These are phyloP conservation scores for Caenorhabditis sp. DNA, from an alignment of 2,888 invertebrate genomes.

Conservation along the genomic window DNA sequence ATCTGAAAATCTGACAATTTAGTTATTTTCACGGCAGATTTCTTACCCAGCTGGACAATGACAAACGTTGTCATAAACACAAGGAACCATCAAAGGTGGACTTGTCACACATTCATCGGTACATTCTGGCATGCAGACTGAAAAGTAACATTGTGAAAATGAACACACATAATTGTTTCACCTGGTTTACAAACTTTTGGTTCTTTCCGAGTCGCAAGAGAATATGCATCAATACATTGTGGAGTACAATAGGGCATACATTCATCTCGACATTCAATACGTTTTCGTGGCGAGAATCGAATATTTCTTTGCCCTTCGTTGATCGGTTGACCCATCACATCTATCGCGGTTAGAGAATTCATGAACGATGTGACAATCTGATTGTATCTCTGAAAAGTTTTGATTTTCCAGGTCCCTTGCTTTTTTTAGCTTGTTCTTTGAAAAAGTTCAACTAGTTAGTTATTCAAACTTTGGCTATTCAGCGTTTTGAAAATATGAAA, in stretches of 20 bases:
- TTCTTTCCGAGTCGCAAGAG: constrained; percentile 3
- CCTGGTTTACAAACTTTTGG: constrained; percentile 39
- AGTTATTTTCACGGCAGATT: not conserved
- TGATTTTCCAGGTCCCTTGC: not conserved
- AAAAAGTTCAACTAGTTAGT: not conserved
- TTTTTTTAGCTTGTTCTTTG: not conserved
- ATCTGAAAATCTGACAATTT: constrained; percentile 13
- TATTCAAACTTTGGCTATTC: not conserved
- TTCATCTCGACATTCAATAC: constrained; percentile 30
- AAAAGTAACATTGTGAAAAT: too few species aligned
- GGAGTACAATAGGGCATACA: constrained; percentile 44
- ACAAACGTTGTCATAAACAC: constrained; percentile 32
- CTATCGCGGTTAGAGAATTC: constrained; percentile 41
- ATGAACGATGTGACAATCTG: constrained; percentile 42
- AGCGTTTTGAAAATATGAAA: not conserved
- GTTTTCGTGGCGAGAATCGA: constrained; percentile 30
- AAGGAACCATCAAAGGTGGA: constrained; percentile 43
- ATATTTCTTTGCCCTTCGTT: constrained; percentile 23
- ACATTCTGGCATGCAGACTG: constrained; percentile 45
- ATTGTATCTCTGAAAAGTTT: constrained; percentile 33
- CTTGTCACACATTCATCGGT: constrained; percentile 31
- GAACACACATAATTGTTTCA: too few species aligned
- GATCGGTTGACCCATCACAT: constrained; percentile 43
- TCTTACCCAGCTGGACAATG: constrained; percentile 43
- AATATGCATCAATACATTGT: constrained; percentile 32